A percentile compares a stretch with the other conserved stretches of the same genome.
Evolutionary conservation across 2,888 invertebrate genomes (phyloP).

Genomic region (Troides helena): DNA sequence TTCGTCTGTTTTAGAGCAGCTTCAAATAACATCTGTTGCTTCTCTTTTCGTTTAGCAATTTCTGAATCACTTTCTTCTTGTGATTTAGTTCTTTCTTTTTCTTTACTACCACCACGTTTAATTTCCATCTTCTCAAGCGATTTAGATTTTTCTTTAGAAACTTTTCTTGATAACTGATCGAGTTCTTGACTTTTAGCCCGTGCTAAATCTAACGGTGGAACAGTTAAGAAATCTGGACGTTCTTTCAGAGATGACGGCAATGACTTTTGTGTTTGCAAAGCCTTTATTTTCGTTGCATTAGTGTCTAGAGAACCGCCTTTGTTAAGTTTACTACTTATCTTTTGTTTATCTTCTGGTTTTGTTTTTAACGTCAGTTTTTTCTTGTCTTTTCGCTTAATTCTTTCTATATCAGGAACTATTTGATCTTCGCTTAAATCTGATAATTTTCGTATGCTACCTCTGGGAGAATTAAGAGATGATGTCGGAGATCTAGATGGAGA

Average conservation of each 20-base stretch:
- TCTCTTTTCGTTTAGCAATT: conserved; percentile 85
- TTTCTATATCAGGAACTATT: conserved; percentile 74
- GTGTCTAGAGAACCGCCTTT: conserved; percentile 76
- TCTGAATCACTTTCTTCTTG: conserved; percentile 87
- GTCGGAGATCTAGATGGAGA: conserved; percentile 76
- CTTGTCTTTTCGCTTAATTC: conserved; percentile 74
- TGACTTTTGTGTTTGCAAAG: conserved; percentile 77
- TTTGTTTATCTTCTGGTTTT: conserved; percentile 72
- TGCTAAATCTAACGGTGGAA: conserved; percentile 78
- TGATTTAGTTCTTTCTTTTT: conserved; percentile 84
- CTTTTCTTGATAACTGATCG: conserved; percentile 72
- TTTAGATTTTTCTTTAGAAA: conserved; percentile 84
- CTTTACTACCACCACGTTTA: conserved; percentile 77
- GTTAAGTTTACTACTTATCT: conserved; percentile 63
- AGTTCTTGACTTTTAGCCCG: conserved; percentile 82
- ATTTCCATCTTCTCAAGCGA: conserved; percentile 84
- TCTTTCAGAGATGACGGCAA: conserved; percentile 77
- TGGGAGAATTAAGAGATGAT: conserved; percentile 75
- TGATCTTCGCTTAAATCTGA: conserved; percentile 77
- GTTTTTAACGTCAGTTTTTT: conserved; percentile 69
- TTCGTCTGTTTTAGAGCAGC: conserved; percentile 88
- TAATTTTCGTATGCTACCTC: conserved; percentile 74
- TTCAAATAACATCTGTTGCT: conserved; percentile 87
- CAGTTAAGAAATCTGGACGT: conserved; percentile 74
- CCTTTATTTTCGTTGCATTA: conserved; percentile 69